Percentiles rank a stretch among this genome's conserved stretches.
Evolutionary conservation across 2,797 vertebrate genomes (phyloP).

Genomic region (Epinephelus malabaricus): DNA sequence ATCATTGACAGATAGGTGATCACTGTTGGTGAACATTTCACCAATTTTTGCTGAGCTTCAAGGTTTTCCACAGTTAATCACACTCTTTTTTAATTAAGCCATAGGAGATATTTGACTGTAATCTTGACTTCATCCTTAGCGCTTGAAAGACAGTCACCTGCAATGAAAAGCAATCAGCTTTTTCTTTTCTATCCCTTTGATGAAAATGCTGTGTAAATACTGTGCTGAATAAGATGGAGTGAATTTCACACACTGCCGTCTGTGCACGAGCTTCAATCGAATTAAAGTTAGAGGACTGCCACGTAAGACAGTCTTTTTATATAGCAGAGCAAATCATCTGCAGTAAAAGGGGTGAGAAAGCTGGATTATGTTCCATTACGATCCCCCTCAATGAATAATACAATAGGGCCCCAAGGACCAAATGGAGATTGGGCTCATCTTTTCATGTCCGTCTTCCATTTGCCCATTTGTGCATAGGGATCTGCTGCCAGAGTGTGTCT

Average conservation of each 20-base stretch:
- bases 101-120: constrained; percentile 17
- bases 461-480: constrained; percentile 44
- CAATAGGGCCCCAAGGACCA: constrained; percentile 64
- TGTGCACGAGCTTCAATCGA: constrained; percentile 40
- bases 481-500: constrained; percentile 29
- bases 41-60: background rate
- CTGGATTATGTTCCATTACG: constrained; percentile 69
- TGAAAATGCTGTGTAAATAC: constrained; percentile 55
- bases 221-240: constrained; percentile 31
- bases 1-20: background rate
- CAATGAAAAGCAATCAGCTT: constrained; percentile 43
- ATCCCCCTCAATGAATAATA: constrained; percentile 70
- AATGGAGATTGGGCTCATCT: constrained; percentile 66
- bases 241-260: constrained; percentile 31
- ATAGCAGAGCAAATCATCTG: constrained; percentile 57
- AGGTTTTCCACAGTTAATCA: constrained; percentile 16
- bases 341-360: constrained; percentile 63
- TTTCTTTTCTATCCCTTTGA: constrained; percentile 22
- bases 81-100: constrained; percentile 33
- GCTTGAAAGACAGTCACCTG: constrained; percentile 25
- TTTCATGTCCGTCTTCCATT: constrained; percentile 55
- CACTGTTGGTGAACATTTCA: constrained; percentile 7
- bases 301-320: constrained; percentile 50
- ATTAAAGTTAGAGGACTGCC: constrained; percentile 50
- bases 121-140: constrained; percentile 15